A percentile compares a stretch with the other conserved stretches of the same genome.
phyloP scores from a whole-genome alignment of 2,113 vertebrate species.

The Pelobates fuscus region DNA sequence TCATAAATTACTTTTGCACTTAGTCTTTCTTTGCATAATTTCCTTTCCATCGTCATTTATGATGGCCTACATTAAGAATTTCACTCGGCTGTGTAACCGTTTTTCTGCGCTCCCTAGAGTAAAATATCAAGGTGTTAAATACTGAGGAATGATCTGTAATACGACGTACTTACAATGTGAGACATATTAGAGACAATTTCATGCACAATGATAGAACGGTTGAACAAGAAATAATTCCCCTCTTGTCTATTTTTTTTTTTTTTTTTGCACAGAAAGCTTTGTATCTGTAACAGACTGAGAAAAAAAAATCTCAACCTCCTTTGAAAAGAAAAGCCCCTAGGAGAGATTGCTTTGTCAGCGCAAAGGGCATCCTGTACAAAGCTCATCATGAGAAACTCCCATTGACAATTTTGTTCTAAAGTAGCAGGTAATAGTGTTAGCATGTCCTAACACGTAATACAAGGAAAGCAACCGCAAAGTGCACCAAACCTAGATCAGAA shows the following conservation, averaged over 20 bases:
- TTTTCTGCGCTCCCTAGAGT: too few relatives aligned
- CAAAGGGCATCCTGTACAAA: background rate
- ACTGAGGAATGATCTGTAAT: background rate
- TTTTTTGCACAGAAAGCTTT: background rate
- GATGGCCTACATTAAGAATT: too few relatives aligned
- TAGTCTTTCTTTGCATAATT: too few relatives aligned
- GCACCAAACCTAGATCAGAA: background rate
- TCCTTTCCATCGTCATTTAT: too few relatives aligned
- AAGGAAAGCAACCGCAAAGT: background rate
- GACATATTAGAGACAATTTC: background rate
- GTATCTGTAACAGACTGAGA: background rate
- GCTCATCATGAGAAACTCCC: background rate
- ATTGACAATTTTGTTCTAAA: background rate
- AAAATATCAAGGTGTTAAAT: too few relatives aligned
- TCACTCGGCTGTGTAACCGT: background rate
- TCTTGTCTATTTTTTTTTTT: background rate
- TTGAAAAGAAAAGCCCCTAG: background rate
- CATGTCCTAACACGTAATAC: slow-evolving; percentile 6
- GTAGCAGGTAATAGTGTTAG: background rate
- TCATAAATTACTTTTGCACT: too few relatives aligned
- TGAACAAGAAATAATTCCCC: background rate
- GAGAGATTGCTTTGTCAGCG: background rate
- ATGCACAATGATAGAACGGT: background rate
- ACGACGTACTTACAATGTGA: background rate
- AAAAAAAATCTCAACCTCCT: background rate